Conservation (phyloP, 1,140 invertebrate species). For the Halesus radiatus region DNA sequence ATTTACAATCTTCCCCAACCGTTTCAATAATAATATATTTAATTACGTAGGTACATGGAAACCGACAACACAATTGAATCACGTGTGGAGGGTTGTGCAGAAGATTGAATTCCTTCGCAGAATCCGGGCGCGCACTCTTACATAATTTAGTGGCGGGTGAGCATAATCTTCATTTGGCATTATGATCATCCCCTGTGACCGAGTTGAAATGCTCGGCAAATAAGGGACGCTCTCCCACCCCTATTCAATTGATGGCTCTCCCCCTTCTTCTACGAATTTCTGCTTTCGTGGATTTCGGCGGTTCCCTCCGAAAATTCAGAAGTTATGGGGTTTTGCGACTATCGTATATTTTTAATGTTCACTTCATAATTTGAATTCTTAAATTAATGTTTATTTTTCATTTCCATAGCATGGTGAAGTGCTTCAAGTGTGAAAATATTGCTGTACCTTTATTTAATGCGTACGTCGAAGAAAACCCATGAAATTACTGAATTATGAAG, state of each 20-base stretch:
- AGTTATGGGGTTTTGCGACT: constrained; percentile 16
- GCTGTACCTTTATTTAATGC: too few species aligned
- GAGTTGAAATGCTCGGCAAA: constrained; percentile 49
- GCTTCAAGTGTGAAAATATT: too few species aligned
- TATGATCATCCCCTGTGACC: constrained; percentile 51
- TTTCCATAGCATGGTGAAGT: too few species aligned
- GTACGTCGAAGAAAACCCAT: too few species aligned
- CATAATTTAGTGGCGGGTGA: constrained; percentile 13
- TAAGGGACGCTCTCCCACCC: constrained; percentile 41
- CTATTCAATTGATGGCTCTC: constrained; percentile 18
- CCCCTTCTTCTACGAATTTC: constrained; percentile 42
- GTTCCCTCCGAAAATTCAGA: constrained; percentile 1
- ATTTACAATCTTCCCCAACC: not conserved
- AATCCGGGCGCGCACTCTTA: not conserved
- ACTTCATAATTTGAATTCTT: too few species aligned
- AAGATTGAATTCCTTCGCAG: not conserved
- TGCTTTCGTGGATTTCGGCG: constrained; percentile 46
- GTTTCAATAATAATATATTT: too few species aligned
- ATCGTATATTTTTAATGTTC: too few species aligned
- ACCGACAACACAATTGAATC: not conserved
- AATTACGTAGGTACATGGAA: too few species aligned
- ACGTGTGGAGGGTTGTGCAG: not conserved
- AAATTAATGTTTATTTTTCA: too few species aligned
- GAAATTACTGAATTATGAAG: too few species aligned
- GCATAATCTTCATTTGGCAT: constrained; percentile 53